A percentile compares a stretch with the other conserved stretches of the same genome.
Conservation (phyloP, 2,113 vertebrate species). For the Alethe diademata region DNA sequence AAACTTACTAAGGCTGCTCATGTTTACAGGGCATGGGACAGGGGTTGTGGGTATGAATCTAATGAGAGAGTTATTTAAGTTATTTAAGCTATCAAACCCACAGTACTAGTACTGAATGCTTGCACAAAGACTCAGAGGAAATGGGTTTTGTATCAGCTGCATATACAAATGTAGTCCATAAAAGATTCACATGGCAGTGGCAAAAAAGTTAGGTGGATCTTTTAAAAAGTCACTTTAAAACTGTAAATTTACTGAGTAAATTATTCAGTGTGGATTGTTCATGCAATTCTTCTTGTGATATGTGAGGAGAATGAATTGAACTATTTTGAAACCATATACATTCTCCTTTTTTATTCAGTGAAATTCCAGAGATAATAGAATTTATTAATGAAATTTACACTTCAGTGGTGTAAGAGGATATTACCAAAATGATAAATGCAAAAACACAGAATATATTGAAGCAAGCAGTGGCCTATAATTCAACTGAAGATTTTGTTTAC, state of each 20-base stretch:
- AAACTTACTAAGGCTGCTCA: not conserved
- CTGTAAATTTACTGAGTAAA: not conserved
- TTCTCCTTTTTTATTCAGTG: not conserved
- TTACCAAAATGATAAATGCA: not conserved
- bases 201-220: not conserved
- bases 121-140: not conserved
- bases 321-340: rapidly evolving
- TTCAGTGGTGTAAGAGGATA: slow-evolving; percentile 42
- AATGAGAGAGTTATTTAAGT: not conserved
- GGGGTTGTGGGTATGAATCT: not conserved
- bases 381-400: slow-evolving; percentile 68
- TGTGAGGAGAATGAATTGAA: not conserved
- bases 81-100: not conserved
- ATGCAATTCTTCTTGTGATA: not conserved
- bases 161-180: not conserved
- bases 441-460: not conserved
- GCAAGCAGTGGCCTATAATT: not conserved
- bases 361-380: slow-evolving; percentile 36
- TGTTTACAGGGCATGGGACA: not conserved
- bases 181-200: not conserved
- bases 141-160: not conserved
- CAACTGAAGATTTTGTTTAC: not conserved
- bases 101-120: not conserved
- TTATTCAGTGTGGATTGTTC: slow-evolving; percentile 7
- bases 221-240: slow-evolving; percentile 26